phyloP scores from a whole-genome alignment of 2,797 vertebrate genomes.

The Artibeus jamaicensis region DNA sequence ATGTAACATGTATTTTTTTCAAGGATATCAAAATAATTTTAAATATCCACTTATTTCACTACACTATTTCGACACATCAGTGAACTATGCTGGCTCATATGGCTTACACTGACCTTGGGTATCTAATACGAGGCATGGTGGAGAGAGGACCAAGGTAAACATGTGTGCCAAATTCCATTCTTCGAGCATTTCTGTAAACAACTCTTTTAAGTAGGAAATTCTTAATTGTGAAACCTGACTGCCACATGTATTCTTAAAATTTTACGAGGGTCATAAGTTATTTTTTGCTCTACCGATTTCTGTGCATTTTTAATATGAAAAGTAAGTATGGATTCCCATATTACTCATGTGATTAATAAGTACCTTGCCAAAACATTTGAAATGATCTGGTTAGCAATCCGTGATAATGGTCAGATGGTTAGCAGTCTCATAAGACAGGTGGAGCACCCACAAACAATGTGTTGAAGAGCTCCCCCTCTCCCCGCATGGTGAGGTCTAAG shows the following conservation, averaged over 20 bases:
- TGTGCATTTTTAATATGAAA: not conserved
- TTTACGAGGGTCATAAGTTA: not conserved
- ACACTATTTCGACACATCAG: not conserved
- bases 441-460: not conserved
- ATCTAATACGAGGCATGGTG: not conserved
- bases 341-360: not conserved
- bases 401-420: not conserved
- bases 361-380: not conserved
- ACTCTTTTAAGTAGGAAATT: not conserved
- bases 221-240: not conserved
- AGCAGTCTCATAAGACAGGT: not conserved
- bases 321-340: not conserved
- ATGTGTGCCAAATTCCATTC: not conserved
- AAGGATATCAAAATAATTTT: not conserved
- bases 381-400: not conserved
- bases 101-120: not conserved
- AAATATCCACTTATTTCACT: not conserved
- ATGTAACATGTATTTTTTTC: not conserved
- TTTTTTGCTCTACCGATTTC: not conserved
- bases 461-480: fast-evolving
- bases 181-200: not conserved
- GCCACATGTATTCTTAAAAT: not conserved
- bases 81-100: not conserved
- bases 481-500: fast-evolving
- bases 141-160: not conserved